Evolutionary conservation across 2,113 vertebrate genomes (phyloP).

Genomic region (Colinus virginianus): DNA sequence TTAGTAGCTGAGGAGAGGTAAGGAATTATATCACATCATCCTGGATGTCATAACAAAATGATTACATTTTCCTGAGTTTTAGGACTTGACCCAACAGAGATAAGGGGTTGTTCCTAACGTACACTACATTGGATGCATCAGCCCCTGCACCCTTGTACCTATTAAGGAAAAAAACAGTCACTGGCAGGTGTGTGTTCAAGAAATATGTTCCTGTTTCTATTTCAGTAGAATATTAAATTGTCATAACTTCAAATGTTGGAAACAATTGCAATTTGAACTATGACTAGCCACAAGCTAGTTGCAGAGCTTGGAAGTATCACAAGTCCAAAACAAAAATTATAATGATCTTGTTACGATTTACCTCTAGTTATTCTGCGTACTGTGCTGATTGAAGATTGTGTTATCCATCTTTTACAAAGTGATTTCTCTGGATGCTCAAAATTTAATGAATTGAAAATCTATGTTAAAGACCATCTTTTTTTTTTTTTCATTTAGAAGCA

Average conservation of each 20-base stretch:
- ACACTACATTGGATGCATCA: background rate
- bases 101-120: fast-evolving
- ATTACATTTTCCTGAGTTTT: background rate
- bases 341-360: background rate
- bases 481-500: background rate
- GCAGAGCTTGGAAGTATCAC: background rate
- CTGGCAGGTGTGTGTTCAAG: background rate
- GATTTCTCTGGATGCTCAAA: background rate
- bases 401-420: background rate
- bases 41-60: background rate
- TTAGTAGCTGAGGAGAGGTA: background rate
- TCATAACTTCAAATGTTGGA: background rate
- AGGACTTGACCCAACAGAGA: background rate
- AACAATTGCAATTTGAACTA: background rate
- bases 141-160: background rate
- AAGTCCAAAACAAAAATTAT: background rate
- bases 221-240: background rate
- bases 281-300: background rate
- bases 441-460: background rate
- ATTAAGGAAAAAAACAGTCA: background rate
- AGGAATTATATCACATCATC: background rate
- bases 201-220: background rate
- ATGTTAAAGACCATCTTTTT: background rate
- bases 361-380: background rate
- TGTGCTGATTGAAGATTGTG: background rate